phyloP scores from a whole-genome alignment of 2,888 invertebrate species.

The Drepana falcataria region DNA sequence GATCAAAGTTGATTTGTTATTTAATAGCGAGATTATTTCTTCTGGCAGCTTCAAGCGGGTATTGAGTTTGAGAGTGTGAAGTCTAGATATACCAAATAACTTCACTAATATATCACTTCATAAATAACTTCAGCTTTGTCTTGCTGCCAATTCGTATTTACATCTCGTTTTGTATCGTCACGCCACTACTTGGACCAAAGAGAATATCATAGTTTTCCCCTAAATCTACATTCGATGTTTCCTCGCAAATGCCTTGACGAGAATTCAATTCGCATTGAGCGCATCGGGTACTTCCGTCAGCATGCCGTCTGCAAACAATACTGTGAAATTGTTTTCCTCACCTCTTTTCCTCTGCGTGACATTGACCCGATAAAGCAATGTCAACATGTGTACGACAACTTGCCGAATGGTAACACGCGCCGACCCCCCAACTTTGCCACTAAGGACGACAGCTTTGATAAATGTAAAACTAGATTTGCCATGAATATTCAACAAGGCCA shows the following conservation, averaged over 20 bases:
- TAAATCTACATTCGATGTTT: conserved; percentile 12
- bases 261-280: conserved; percentile 32
- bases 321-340: conserved; percentile 53
- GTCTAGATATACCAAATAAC: no score
- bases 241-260: conserved; percentile 19
- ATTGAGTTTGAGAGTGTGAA: conserved; percentile 13
- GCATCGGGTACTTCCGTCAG: conserved; percentile 31
- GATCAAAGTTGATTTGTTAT: neutral
- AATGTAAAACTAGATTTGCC: conserved; percentile 10
- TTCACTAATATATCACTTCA: conserved; percentile 18
- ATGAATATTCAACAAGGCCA: conserved; percentile 38
- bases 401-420: conserved; percentile 19
- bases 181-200: neutral
- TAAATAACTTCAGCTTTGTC: conserved; percentile 59
- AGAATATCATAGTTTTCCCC: conserved; percentile 6
- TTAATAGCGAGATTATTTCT: no score
- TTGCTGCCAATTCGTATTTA: conserved; percentile 31
- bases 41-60: conserved; percentile 6
- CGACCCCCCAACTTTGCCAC: conserved; percentile 27
- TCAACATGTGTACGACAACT: conserved; percentile 36
- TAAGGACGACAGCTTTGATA: conserved; percentile 39
- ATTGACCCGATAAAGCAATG: conserved; percentile 65
- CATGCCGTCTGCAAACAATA: conserved; percentile 35
- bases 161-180: conserved; percentile 4
- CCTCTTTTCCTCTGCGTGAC: conserved; percentile 38